These are phyloP conservation scores for Morpho achilles DNA, from an alignment of 2,888 invertebrate genomes.

Conservation along the genomic window DNA sequence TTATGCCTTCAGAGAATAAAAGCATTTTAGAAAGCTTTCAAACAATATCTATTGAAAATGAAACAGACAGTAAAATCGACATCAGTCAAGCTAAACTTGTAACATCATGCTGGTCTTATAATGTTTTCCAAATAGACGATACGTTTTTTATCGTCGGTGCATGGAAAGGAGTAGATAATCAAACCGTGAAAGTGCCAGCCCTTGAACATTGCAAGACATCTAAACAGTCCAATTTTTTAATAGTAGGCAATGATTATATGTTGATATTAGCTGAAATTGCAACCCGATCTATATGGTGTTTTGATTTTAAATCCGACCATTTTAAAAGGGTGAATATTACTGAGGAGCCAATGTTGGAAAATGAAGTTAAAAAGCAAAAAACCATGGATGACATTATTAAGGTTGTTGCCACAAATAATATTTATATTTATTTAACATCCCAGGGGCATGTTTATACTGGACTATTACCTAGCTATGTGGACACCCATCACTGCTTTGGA, in stretches of 20 bases:
- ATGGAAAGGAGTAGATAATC: slow-evolving; percentile 44
- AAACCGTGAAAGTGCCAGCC: slow-evolving; percentile 39
- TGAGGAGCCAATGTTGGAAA: slow-evolving; percentile 38
- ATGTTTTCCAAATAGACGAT: slow-evolving; percentile 45
- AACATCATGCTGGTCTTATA: slow-evolving; percentile 62
- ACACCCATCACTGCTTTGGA: slow-evolving; percentile 70
- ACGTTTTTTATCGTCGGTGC: slow-evolving; percentile 52
- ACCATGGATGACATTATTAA: slow-evolving; percentile 40
- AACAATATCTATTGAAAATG: slow-evolving; percentile 25
- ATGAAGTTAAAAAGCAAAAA: slow-evolving; percentile 36
- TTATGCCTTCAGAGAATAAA: slow-evolving; percentile 29
- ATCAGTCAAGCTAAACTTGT: slow-evolving; percentile 35
- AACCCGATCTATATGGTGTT: slow-evolving; percentile 40
- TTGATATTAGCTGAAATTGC: slow-evolving; percentile 42
- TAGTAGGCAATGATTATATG: slow-evolving; percentile 57
- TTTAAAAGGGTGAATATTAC: slow-evolving; percentile 41
- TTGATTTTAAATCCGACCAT: slow-evolving; percentile 42
- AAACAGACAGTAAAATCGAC: slow-evolving; percentile 28
- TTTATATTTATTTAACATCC: slow-evolving; percentile 47
- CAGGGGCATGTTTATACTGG: slow-evolving; percentile 69
- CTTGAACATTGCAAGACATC: slow-evolving; percentile 37
- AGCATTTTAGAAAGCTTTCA: slow-evolving; percentile 41
- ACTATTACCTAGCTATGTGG: slow-evolving; percentile 80
- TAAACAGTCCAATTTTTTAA: slow-evolving; percentile 28
- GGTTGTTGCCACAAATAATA: slow-evolving; percentile 40